Base-by-base conservation (phyloP, 2,113 vertebrate genomes). In the Leiothrix lutea region DNA sequence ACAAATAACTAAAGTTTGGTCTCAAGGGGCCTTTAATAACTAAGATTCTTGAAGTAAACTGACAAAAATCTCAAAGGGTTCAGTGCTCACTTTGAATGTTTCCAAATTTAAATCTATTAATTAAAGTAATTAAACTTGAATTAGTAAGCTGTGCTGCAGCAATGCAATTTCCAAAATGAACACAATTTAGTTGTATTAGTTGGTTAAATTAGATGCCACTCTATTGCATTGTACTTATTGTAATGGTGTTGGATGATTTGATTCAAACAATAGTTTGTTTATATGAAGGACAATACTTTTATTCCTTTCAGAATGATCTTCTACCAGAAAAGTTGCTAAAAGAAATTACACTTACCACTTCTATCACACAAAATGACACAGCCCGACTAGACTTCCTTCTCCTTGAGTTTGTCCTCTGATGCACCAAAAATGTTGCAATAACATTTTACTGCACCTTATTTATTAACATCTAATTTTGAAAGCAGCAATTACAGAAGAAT, bases 81-180 rank as follows among this genome's bases (percentile, higher is more conserved):
- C 28, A 90, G 58, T 5, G 29, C 33, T 88, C 61, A 57, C 20
- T 92, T 81, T 25, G 23, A 90, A 74, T 73, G n/a, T 45, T 81
- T 79, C 75, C 44, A 96, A 82, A 95, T 87, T 89, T 77, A 93
- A 95, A 94, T 74, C 44, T 23, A 62, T 80, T 72, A 83, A 91
- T 95, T 96, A 94, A 91, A 92, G 80, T 78, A 77, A 94, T 95
- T 89, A 90, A 86, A 93, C 74, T 51, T 84, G 72, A 90, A 93
- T 81, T 90, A 94, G 89, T 67, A 94, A 96, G 47, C 40, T 95
- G 56, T 82, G 74, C 61, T 92, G 81, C 54, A 71, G 67, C 28
- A 91, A 38, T 50, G 80, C 4, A 9, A 53, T 92, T 96, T 93
- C 66, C 54, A 85, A 80, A 96, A 84, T 60, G 53, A 95, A 62